These are phyloP conservation scores for Nephila pilipes DNA, from an alignment of 1,140 invertebrate species.

Conservation along the genomic window DNA sequence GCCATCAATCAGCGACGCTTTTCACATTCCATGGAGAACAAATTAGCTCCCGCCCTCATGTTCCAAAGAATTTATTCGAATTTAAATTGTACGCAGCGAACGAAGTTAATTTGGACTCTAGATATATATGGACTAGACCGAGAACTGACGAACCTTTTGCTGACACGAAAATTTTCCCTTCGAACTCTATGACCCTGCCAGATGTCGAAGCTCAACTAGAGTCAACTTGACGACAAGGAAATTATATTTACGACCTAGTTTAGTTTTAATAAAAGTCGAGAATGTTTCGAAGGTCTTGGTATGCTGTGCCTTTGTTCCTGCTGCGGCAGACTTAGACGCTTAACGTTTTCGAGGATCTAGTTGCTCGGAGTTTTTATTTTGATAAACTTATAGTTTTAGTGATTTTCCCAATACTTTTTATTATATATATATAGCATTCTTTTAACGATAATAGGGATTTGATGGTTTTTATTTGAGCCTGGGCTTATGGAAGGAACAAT, in stretches of 20 bases:
- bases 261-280: constrained; percentile 4
- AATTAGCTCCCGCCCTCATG: background rate
- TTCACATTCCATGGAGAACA: constrained; percentile 23
- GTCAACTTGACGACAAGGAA: background rate
- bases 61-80: constrained; percentile 18
- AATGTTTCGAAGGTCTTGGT: background rate
- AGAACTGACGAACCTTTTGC: background rate
- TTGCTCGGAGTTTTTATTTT: background rate
- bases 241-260: background rate
- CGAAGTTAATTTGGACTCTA: constrained; percentile 6
- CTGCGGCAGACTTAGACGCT: background rate
- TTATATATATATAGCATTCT: background rate
- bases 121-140: background rate
- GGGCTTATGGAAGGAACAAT: no score
- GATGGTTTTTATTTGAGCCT: background rate
- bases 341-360: background rate
- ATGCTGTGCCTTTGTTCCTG: background rate
- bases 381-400: background rate
- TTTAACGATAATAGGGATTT: background rate
- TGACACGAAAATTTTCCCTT: background rate
- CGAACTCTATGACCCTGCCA: background rate
- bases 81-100: constrained; percentile 6
- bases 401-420: background rate
- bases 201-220: background rate
- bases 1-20: background rate